Conservation (phyloP, 2,113 vertebrate genomes). For the Myanophis thanlyinensis region DNA sequence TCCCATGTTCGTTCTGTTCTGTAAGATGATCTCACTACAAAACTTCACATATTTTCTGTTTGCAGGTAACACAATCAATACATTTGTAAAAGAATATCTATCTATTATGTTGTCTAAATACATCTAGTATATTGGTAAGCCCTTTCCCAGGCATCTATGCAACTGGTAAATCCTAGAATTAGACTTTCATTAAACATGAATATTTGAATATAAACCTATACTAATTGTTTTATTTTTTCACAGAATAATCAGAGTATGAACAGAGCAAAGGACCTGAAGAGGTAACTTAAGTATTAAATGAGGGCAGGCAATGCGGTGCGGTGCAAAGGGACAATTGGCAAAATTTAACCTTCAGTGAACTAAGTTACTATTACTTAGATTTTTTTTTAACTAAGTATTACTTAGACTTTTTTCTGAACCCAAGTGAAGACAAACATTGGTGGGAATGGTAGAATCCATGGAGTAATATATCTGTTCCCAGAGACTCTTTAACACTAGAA, state of each 20-base stretch:
- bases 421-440: neutral
- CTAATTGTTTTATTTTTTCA: constrained; percentile 26
- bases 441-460: neutral
- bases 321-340: neutral
- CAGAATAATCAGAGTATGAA: constrained; percentile 32
- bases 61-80: neutral
- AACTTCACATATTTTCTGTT: neutral
- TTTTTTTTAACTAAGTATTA: neutral
- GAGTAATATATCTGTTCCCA: neutral
- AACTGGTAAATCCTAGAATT: neutral
- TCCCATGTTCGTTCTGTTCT: constrained; percentile 7
- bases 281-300: neutral
- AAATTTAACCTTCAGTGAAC: fast-evolving
- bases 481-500: neutral
- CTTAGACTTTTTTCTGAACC: neutral
- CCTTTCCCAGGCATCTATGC: neutral
- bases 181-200: constrained; percentile 9
- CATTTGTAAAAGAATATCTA: neutral
- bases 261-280: constrained; percentile 8
- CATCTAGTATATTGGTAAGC: neutral
- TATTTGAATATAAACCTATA: constrained; percentile 12
- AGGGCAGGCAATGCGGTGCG: neutral
- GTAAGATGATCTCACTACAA: neutral
- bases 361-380: fast-evolving
- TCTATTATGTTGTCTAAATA: neutral